A percentile compares a stretch with the other conserved stretches of the same genome.
Evolutionary conservation across 1,140 invertebrate species (phyloP).

Genomic region (Caenorhabditis tropicalis): DNA sequence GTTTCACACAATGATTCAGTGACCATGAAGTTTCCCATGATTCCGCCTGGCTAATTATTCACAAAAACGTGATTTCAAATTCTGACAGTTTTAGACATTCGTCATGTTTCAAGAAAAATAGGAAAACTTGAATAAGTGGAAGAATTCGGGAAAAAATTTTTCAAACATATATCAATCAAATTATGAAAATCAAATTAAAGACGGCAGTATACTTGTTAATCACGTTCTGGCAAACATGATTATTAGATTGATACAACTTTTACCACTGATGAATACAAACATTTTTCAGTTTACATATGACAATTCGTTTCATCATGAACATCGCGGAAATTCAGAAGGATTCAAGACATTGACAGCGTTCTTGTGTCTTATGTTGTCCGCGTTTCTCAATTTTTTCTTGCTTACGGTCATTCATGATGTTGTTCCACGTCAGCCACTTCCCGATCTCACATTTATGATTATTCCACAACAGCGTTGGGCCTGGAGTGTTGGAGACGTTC

Average conservation of each 20-base stretch:
- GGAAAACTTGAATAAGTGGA: no score
- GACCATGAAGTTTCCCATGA: not conserved
- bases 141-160: no score
- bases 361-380: slow-evolving; percentile 66
- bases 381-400: slow-evolving; percentile 71
- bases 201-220: no score
- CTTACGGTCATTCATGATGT: slow-evolving; percentile 71
- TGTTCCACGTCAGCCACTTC: slow-evolving; percentile 64
- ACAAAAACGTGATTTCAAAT: no score
- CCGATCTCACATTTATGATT: slow-evolving; percentile 69
- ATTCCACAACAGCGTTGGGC: slow-evolving; percentile 70
- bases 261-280: no score
- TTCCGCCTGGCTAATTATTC: not conserved
- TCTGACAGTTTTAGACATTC: no score
- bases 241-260: no score
- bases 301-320: not conserved
- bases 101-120: no score
- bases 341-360: slow-evolving; percentile 69
- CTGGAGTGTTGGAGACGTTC: slow-evolving; percentile 70
- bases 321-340: slow-evolving; percentile 63
- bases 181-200: no score
- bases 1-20: not conserved
- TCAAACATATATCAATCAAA: no score
- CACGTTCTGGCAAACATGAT: no score
- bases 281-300: slow-evolving; percentile 6